Evolutionary conservation across 2,888 invertebrate species (phyloP).

Genomic region (Eurytoma adleriae): DNA sequence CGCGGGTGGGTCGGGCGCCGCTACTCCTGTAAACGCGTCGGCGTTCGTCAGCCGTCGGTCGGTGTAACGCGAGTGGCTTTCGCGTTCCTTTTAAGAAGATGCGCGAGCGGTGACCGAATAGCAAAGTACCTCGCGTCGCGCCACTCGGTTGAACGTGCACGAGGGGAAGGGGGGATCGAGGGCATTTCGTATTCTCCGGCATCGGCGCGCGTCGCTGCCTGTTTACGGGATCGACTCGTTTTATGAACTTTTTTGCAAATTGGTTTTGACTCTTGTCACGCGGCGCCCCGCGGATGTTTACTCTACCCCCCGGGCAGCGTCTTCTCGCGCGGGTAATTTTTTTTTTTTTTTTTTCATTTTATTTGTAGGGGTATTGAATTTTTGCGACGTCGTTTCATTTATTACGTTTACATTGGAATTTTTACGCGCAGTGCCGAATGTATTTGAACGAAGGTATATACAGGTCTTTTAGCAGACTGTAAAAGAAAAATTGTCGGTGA

Average conservation of each 20-base stretch:
- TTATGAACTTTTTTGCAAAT: constrained; percentile 47
- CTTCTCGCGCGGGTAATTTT: no score
- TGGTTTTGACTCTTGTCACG: constrained; percentile 4
- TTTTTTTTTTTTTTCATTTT: no score
- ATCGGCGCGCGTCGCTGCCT: background rate
- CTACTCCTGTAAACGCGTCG: no score
- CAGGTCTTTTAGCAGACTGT: constrained; percentile 13
- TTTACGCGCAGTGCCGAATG: background rate
- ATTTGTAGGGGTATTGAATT: background rate
- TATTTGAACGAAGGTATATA: background rate
- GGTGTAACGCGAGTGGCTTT: background rate
- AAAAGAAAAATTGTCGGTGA: constrained; percentile 6
- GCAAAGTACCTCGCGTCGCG: constrained; percentile 3
- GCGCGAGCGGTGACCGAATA: constrained; percentile 26
- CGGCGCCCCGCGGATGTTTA: constrained; percentile 10
- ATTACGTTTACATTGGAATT: no score
- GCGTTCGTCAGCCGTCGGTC: no score
- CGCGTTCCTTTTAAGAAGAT: background rate
- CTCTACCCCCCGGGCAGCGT: background rate
- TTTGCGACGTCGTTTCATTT: no score
- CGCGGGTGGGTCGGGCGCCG: no score
- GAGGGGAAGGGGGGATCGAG: no score
- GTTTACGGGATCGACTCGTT: constrained; percentile 42
- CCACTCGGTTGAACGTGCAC: background rate
- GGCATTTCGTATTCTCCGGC: constrained; percentile 35